Base-by-base conservation (phyloP, 2,888 invertebrate species). In the Caradrina kadenii region DNA sequence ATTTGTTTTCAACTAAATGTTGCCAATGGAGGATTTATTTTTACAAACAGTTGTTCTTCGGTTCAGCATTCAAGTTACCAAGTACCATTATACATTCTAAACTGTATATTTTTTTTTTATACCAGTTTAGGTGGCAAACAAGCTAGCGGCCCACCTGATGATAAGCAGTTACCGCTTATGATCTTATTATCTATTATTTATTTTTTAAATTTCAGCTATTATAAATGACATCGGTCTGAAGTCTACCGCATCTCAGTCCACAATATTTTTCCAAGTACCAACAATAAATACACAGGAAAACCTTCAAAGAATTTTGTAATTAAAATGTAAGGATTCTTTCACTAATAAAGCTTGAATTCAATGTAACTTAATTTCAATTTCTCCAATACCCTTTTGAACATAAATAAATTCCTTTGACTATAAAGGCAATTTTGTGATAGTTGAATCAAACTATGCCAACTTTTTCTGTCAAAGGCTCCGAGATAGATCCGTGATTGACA, bases 381-480 rank as follows among this genome's bases (percentile, higher is more conserved):
- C 26, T 19, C 19, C 5, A 56, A 39, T 65, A 42, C 17, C 11
- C 15, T 45, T 56, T 60, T 49, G 35, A 8, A 35, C 7, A 10
- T 11, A 22, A 50, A 50, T 26, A 11, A 42, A 67, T 54, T 61
- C 13, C 5, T 54, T 68, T 50, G 63, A 53, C 42, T 53, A 6
- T 26, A 54, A 35, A 62, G 17, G 31, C 19, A 45, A 63, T 42
- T 17, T 62, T 58, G 21, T 50, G 13, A 55, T 54, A 22, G 35
- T 31, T 50, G 52, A 64, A 53, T 62, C 53, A 49, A 71, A 63
- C 59, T 76, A 63, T 53, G 61, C 21, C 19, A 52, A 49, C 59
- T 73, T 55, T 69, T 49, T 50, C 15, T 78, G 59, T 71, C 69
- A 71, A 78, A 75, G 50, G 53, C n/a, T 55, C 15, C 17, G 58